Percentiles rank a stretch among this genome's conserved stretches.
These are phyloP conservation scores for Dolichopus griseipennis DNA, from an alignment of 2,888 invertebrate genomes.

Conservation along the genomic window DNA sequence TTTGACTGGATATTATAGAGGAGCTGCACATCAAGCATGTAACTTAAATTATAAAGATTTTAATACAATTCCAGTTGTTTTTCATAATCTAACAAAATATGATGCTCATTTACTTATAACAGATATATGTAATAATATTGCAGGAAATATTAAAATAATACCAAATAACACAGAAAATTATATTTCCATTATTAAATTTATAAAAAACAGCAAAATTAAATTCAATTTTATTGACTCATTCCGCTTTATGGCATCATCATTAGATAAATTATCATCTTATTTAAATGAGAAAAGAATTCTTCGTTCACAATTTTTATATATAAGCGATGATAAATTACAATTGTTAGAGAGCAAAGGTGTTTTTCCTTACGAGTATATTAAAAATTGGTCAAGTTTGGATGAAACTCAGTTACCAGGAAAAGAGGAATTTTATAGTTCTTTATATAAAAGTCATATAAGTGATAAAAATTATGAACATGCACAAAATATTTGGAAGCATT, in stretches of 20 bases:
- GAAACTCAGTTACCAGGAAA: too few species aligned
- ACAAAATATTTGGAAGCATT: too few species aligned
- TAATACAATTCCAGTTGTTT: too few species aligned
- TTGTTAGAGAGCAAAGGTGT: conserved; percentile 28
- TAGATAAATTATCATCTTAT: conserved; percentile 12
- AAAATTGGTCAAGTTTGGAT: conserved; percentile 21
- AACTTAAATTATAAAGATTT: too few species aligned
- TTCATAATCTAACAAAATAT: too few species aligned
- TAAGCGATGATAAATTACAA: not conserved
- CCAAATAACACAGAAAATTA: not conserved
- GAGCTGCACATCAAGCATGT: too few species aligned
- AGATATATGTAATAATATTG: conserved; percentile 11
- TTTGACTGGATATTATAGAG: too few species aligned
- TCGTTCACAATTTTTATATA: conserved; percentile 14
- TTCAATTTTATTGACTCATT: conserved; percentile 11
- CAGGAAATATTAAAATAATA: not conserved
- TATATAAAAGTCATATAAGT: too few species aligned
- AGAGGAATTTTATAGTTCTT: too few species aligned
- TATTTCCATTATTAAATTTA: too few species aligned
- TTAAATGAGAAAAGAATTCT: not conserved
- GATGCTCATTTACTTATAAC: conserved; percentile 20
- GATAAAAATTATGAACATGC: too few species aligned
- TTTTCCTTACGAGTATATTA: conserved; percentile 33
- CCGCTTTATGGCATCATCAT: not conserved
- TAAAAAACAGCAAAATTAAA: not conserved